phyloP scores from a whole-genome alignment of 1,140 invertebrate genomes.

The Antheraea pernyi region DNA sequence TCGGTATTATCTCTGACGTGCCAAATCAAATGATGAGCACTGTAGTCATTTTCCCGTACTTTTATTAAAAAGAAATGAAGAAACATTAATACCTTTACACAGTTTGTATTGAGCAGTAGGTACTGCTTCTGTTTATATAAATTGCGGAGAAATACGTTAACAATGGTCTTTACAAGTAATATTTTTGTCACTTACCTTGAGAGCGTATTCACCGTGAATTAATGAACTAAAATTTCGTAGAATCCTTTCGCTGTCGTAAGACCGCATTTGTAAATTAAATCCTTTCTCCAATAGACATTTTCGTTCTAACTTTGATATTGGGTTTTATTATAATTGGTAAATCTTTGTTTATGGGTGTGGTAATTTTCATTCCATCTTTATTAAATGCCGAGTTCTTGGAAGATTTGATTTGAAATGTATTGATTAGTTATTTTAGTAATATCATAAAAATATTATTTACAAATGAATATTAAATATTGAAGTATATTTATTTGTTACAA shows the following conservation, averaged over 20 bases:
- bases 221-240: constrained; percentile 12
- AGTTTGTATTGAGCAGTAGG: too few relatives aligned
- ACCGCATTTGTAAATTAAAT: constrained; percentile 7
- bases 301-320: constrained; percentile 4
- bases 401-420: background rate
- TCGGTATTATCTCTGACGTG: too few relatives aligned
- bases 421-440: background rate
- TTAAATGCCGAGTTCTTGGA: background rate
- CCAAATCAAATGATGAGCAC: too few relatives aligned
- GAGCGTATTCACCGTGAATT: constrained; percentile 6
- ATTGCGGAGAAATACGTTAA: background rate
- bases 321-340: background rate
- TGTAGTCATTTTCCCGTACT: too few relatives aligned
- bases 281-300: background rate
- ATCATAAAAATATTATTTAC: too few relatives aligned
- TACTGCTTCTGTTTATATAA: background rate
- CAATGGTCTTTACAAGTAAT: background rate
- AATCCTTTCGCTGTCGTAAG: constrained; percentile 4
- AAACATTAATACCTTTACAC: too few relatives aligned
- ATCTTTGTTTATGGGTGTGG: background rate
- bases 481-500: too few relatives aligned
- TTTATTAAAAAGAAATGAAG: too few relatives aligned
- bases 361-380: background rate
- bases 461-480: too few relatives aligned
- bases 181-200: constrained; percentile 9